Percentiles rank a stretch among this genome's conserved stretches.
phyloP scores from a whole-genome alignment of 2,113 vertebrate genomes.

The rabbit (Oryctolagus cuniculus) region DNA sequence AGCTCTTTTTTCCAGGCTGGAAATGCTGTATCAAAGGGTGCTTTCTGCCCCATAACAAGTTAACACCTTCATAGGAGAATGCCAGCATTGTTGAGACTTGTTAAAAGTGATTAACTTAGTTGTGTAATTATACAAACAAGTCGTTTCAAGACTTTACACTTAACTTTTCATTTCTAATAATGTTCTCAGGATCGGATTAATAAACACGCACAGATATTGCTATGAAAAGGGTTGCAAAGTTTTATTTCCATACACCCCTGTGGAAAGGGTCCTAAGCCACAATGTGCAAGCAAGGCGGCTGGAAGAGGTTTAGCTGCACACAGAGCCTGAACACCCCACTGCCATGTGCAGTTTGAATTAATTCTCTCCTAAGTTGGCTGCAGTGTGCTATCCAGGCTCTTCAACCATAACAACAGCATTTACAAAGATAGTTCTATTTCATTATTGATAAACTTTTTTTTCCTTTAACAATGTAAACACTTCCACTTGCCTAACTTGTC shows the following conservation, averaged over 20 bases:
- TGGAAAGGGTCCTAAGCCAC: slow-evolving; percentile 12
- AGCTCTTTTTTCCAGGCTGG: slow-evolving; percentile 81
- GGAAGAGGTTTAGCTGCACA: neutral
- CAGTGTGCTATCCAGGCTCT: slow-evolving; percentile 42
- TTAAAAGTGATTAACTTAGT: slow-evolving; percentile 83
- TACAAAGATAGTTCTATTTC: neutral
- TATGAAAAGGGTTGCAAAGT: slow-evolving; percentile 35
- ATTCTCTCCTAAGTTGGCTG: neutral
- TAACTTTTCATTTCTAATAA: slow-evolving; percentile 78
- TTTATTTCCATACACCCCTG: slow-evolving; percentile 13
- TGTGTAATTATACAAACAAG: slow-evolving; percentile 82
- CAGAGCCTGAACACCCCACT: neutral
- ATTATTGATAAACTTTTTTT: neutral
- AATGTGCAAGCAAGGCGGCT: slow-evolving; percentile 22
- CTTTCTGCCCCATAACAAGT: slow-evolving; percentile 85
- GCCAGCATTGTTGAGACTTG: slow-evolving; percentile 82
- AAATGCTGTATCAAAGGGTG: slow-evolving; percentile 84
- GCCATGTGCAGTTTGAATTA: slow-evolving; percentile 20
- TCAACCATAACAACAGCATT: neutral
- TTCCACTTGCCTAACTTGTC: neutral
- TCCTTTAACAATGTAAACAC: neutral
- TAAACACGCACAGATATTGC: slow-evolving; percentile 57
- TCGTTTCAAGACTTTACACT: slow-evolving; percentile 76
- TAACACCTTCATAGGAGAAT: slow-evolving; percentile 86
- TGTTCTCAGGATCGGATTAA: slow-evolving; percentile 69